Conservation (phyloP, 2,888 invertebrate species). For the Trypoxylon attenuatum region DNA sequence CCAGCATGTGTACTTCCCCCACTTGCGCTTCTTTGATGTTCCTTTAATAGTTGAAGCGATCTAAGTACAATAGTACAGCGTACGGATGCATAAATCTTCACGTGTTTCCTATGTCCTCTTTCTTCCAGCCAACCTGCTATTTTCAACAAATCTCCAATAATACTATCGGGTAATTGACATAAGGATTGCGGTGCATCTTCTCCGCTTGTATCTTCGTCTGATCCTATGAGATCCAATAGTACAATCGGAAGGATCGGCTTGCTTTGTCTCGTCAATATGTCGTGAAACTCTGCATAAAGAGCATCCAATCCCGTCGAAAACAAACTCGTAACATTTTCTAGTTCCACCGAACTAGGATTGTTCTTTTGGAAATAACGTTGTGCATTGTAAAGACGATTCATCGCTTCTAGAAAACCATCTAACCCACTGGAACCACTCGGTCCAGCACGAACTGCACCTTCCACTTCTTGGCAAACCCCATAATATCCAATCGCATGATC, state of each 20-base stretch:
- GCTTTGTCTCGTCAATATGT: conserved; percentile 89
- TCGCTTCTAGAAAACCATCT: conserved; percentile 80
- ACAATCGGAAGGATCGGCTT: conserved; percentile 90
- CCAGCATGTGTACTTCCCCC: conserved; percentile 83
- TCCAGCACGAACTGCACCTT: conserved; percentile 89
- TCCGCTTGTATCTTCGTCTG: conserved; percentile 84
- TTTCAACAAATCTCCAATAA: conserved; percentile 83
- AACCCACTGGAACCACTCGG: conserved; percentile 78
- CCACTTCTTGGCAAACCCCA: conserved; percentile 94
- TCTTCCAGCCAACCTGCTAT: conserved; percentile 92
- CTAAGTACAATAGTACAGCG: conserved; percentile 85
- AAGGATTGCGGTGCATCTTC: conserved; percentile 80
- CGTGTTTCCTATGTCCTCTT: conserved; percentile 83
- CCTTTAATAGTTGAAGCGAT: conserved; percentile 85
- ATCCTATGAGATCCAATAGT: conserved; percentile 90
- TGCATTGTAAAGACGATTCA: conserved; percentile 90
- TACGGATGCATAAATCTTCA: conserved; percentile 84
- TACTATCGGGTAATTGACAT: conserved; percentile 82
- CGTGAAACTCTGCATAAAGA: conserved; percentile 91
- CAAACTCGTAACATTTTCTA: conserved; percentile 89
- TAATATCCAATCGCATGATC: conserved; percentile 97
- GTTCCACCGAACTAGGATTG: conserved; percentile 93
- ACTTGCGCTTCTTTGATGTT: conserved; percentile 87
- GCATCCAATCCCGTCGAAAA: conserved; percentile 90
- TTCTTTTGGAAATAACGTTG: conserved; percentile 94